Conservation (phyloP, 2,888 invertebrate species). For the Lasioglossum malachurum region DNA sequence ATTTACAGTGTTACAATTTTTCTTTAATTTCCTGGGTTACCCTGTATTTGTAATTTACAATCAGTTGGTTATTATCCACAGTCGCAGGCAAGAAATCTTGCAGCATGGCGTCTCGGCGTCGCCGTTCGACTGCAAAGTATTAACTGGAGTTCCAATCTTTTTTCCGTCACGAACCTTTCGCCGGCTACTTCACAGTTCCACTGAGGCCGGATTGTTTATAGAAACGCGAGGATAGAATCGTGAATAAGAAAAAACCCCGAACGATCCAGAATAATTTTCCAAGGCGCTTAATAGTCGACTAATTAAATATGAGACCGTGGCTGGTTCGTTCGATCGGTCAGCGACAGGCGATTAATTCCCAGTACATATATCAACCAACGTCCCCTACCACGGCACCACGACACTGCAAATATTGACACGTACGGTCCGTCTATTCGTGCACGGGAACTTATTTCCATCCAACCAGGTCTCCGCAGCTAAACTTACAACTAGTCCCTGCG, state of each 20-base stretch:
- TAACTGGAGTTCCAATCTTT: background rate
- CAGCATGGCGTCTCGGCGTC: background rate
- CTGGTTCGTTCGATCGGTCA: conserved; percentile 13
- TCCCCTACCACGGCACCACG: background rate
- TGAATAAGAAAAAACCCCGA: background rate
- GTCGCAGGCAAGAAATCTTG: background rate
- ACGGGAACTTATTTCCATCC: conserved; percentile 20
- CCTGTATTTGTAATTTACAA: too few relatives aligned
- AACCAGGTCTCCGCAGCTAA: background rate
- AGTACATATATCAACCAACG: background rate
- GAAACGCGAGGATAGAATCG: background rate
- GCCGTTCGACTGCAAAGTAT: background rate
- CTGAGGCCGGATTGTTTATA: background rate
- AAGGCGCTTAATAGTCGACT: background rate
- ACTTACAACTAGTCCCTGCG: background rate
- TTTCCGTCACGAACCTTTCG: background rate
- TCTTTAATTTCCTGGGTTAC: too few relatives aligned
- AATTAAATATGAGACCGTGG: background rate
- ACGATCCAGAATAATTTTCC: background rate
- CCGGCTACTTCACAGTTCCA: background rate
- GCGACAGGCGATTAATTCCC: conserved; percentile 20
- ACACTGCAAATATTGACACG: conserved; percentile 14
- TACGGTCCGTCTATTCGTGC: background rate
- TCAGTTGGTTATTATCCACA: background rate
- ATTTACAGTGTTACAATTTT: too few relatives aligned